Evolutionary conservation across 2,888 invertebrate genomes (phyloP), one percentile per base, ranked within the genome.

Genomic region (Digitonthophagus gazella): DNA sequence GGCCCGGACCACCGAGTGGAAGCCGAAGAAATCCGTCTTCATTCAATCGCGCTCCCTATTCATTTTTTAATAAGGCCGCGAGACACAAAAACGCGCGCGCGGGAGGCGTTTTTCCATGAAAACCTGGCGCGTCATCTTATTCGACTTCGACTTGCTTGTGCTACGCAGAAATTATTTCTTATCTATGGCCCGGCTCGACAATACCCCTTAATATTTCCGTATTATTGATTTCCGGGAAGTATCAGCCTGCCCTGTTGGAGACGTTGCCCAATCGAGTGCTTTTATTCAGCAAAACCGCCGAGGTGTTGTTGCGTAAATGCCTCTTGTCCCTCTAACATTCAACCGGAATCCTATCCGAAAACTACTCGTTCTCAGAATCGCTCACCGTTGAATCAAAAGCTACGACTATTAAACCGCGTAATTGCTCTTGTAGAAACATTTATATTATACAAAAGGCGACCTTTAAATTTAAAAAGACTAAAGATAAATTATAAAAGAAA

Each of bases 31-130:
- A 67, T 70, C 70, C 67, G 67, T 67, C 67, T 70, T 67, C 70
- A 67, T 70, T 70, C 67, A 70, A 58, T 66, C 67, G 64, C 63
- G 66, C 61, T 63, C 22, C 63, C 70, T 70, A 70, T 70, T 70
- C 70, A 70, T 65, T 70, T 70, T 70, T 70, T 70, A 70, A 70
- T 70, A 70, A 70, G 70, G 67, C 67, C 67, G 58, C 65, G 67
- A 55, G 58, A 65, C 67, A 67, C 65, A 67, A 67, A 67, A 70
- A 67, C 65, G 64, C 58, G 58, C 65, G 57, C 65, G 58, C 65
- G 68, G 65, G 58, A 58, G 56, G 64, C 68, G 65, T 55, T 15
- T 44, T 44, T 44, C 28, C 28, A 44, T 44, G 28, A 44, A 44
- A 44, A 44, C 3, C 28, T 11, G 11, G 11, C 28, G 11, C 28